Evolutionary conservation across 2,888 invertebrate species (phyloP).

Genomic region (Mantis religiosa): DNA sequence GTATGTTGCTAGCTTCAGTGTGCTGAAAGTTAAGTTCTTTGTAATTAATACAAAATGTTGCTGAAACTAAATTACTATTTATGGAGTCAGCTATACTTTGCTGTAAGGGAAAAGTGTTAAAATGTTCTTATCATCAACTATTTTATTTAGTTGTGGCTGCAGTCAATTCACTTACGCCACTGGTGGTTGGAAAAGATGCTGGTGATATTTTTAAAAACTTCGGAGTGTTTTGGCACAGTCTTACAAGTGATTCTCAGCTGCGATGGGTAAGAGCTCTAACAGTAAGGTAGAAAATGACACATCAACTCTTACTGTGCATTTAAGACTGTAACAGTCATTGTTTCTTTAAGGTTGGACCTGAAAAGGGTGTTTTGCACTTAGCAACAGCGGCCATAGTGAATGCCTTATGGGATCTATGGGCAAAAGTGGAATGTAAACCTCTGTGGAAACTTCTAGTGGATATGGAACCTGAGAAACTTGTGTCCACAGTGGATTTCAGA

Average conservation of each 20-base stretch:
- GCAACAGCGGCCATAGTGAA: slow-evolving; percentile 87
- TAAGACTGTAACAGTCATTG: neutral
- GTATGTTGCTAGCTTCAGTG: too few relatives aligned
- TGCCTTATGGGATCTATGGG: slow-evolving; percentile 91
- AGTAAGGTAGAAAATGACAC: neutral
- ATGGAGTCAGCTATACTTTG: neutral
- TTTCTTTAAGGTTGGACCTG: slow-evolving; percentile 70
- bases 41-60: too few relatives aligned
- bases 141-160: slow-evolving; percentile 62
- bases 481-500: slow-evolving; percentile 84
- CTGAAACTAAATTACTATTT: too few relatives aligned
- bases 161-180: slow-evolving; percentile 62
- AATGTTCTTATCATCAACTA: neutral
- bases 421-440: slow-evolving; percentile 75
- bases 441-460: slow-evolving; percentile 82
- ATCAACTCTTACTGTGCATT: neutral
- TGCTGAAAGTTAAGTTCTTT: too few relatives aligned
- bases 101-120: neutral
- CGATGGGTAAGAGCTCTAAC: slow-evolving; percentile 67
- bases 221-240: slow-evolving; percentile 69
- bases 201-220: slow-evolving; percentile 73
- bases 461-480: slow-evolving; percentile 76
- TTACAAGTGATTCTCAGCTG: slow-evolving; percentile 84
- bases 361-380: slow-evolving; percentile 84
- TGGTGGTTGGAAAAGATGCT: slow-evolving; percentile 66